phyloP scores from a whole-genome alignment of 2,888 invertebrate genomes.

The Hydroisotoma schaefferi region DNA sequence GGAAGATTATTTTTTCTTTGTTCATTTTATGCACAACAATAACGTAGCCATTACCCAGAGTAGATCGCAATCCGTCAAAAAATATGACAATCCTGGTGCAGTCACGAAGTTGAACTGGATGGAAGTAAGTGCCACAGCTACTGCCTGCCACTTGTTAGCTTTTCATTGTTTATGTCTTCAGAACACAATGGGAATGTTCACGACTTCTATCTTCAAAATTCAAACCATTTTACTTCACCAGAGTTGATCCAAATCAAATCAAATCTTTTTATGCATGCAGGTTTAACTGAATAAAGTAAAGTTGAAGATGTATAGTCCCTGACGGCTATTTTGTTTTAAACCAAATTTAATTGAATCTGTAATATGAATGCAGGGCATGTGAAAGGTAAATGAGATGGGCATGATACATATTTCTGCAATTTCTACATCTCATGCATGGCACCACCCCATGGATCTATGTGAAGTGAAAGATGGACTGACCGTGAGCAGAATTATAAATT shows the following conservation, averaged over 20 bases:
- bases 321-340: neutral
- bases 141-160: neutral
- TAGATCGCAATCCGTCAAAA: conserved; percentile 2
- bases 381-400: no score
- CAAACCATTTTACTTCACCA: no score
- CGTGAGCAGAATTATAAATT: no score
- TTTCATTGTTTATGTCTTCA: neutral
- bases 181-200: conserved; percentile 14
- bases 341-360: neutral
- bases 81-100: neutral
- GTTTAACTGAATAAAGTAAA: no score
- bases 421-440: no score
- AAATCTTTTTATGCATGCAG: no score
- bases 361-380: neutral
- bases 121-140: conserved; percentile 9
- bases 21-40: neutral
- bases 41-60: neutral
- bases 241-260: no score
- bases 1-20: neutral
- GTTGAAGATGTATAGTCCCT: neutral
- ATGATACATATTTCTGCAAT: no score
- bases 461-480: no score
- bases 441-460: no score
- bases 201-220: conserved; percentile 1
- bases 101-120: conserved; percentile 17